Evolutionary conservation across 2,113 vertebrate species (phyloP), one percentile per base, ranked within the genome.

Genomic region (Ammodytes dubius): DNA sequence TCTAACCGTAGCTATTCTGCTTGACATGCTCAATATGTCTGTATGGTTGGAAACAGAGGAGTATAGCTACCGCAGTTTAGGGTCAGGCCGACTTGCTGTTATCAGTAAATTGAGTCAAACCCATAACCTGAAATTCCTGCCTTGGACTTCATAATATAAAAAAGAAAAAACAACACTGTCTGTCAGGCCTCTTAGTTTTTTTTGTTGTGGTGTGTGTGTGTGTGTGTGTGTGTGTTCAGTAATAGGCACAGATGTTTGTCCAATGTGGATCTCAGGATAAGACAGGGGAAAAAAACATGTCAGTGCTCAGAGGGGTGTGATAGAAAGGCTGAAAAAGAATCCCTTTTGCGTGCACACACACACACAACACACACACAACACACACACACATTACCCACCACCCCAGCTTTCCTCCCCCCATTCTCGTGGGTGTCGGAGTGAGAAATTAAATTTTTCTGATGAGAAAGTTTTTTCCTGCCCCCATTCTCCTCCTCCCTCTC

Each of bases 401-500:
- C 80, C 67, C 81, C 11, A 49, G 7, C 80, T 74, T 47, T 83
- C 88, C 85, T 73, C 88, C 87, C 75, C 81, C 89, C 79, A 43
- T 83, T 91, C 91, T 94, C 91, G 92, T 95, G 94, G 82, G 91
- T 95, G 95, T 93, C 93, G 90, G 92, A 95, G 94, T 96, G 95
- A 95, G 94, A 96, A 96, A 96, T 96, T 95, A 94, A 94, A 93
- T 93, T 94, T 95, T 95, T 94, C 93, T 94, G 94, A 95, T 94
- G 94, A 95, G 93, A 94, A 95, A 93, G 85, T 93, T 95, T 91
- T 27, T 91, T 92, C 85, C 89, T 86, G 74, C 84, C 87, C 84
- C 88, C 80, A 68, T 89, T 89, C 79, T 89, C 85, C 88, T 81
- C 88, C 88, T 86, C 88, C 87, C 86, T 85, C 88, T 79, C 90